These are phyloP conservation scores for Pandemis corylana DNA, from an alignment of 2,888 invertebrate species.

Conservation along the genomic window DNA sequence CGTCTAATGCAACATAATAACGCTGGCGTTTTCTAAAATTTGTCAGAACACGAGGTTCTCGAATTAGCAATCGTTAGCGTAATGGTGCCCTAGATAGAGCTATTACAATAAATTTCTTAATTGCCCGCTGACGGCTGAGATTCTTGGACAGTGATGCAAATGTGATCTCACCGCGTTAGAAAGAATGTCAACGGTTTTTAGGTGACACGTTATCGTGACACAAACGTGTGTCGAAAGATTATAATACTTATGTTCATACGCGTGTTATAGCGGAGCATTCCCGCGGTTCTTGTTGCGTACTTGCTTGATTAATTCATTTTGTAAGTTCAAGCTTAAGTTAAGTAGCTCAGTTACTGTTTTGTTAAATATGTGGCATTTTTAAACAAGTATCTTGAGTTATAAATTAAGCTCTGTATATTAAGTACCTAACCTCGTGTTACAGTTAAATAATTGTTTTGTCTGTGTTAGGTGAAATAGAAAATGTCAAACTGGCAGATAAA, in stretches of 20 bases:
- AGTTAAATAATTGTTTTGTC: no score
- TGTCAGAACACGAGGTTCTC: slow-evolving; percentile 50
- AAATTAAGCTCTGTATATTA: no score
- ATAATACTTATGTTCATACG: neutral
- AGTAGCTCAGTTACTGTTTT: neutral
- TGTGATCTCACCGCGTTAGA: slow-evolving; percentile 69
- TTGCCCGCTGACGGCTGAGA: slow-evolving; percentile 73
- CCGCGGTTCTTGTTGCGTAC: slow-evolving; percentile 5
- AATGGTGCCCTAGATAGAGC: slow-evolving; percentile 76
- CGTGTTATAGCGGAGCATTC: slow-evolving; percentile 2
- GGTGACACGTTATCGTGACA: slow-evolving; percentile 26
- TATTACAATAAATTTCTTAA: slow-evolving; percentile 81
- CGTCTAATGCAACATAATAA: slow-evolving; percentile 40
- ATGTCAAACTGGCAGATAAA: no score
- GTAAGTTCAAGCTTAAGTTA: neutral
- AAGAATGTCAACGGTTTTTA: slow-evolving; percentile 59
- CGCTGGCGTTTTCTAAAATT: slow-evolving; percentile 34
- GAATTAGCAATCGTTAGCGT: slow-evolving; percentile 76
- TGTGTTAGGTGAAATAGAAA: no score
- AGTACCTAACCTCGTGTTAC: no score
- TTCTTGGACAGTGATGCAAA: slow-evolving; percentile 78
- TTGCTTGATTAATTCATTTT: neutral
- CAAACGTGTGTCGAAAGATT: slow-evolving; percentile 29
- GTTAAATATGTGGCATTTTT: neutral
- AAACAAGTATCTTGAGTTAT: no score